These are phyloP conservation scores for Etheostoma perlongum DNA, from an alignment of 2,797 vertebrate genomes.

Conservation along the genomic window DNA sequence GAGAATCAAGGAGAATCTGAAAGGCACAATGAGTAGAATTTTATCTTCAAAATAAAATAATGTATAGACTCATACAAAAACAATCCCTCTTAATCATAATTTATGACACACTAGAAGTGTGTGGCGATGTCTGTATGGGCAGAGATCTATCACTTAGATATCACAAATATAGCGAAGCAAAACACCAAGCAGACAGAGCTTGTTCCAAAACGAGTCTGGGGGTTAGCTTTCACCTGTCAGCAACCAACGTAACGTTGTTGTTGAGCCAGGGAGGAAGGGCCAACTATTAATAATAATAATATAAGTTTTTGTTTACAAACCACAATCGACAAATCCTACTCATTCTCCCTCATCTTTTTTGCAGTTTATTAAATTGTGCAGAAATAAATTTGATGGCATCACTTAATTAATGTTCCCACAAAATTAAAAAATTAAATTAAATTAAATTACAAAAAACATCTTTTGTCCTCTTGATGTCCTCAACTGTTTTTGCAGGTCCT, in stretches of 20 bases:
- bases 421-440: slow-evolving; percentile 1
- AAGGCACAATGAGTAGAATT: too few relatives aligned
- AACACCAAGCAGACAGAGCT: too few relatives aligned
- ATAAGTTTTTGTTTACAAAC: too few relatives aligned
- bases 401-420: neutral
- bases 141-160: too few relatives aligned
- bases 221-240: too few relatives aligned
- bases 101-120: neutral
- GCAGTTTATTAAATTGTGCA: neutral
- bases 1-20: neutral
- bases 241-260: too few relatives aligned
- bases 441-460: neutral
- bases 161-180: too few relatives aligned
- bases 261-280: too few relatives aligned
- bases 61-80: neutral
- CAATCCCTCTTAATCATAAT: neutral
- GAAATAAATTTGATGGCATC: neutral
- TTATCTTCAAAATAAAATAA: too few relatives aligned
- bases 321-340: too few relatives aligned
- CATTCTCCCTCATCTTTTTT: neutral
- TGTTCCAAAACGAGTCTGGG: too few relatives aligned
- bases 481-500: neutral
- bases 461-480: neutral
- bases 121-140: neutral
- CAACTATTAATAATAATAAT: too few relatives aligned